Base-by-base conservation (phyloP, 2,797 vertebrate genomes). In the Cyprinella venusta region DNA sequence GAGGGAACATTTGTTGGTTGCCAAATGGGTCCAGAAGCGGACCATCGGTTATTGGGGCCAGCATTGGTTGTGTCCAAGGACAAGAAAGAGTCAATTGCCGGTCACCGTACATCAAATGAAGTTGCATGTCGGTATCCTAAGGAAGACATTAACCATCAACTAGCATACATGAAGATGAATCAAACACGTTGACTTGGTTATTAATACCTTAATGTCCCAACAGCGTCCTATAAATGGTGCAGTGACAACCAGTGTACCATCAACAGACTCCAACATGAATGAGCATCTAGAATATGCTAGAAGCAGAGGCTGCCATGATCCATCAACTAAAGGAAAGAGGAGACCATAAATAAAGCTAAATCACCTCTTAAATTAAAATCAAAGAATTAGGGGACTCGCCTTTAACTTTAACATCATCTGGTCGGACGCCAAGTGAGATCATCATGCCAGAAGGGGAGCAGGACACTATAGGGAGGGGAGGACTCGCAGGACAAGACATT, bases 401-500 rank as follows among this genome's bases (percentile, higher is more conserved):
- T 36, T 88, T 88, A 38, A 91, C 24, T 75, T 83, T 77, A 63
- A 91, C 30, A 2, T 76, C 3, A 36, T 82, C 83, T 50, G 54
- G 40, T 65, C 74, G 8, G 8, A 84, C 12, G 1, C 78, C 79
- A 38, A 90, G 45, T 2, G 86, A 90, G 71, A 89, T 4, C 5
- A 67, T 76, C 88, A 91, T 90, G n/a, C 70, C 75, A 52, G 75
- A 67, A 13, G 68, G 26, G 45, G 82, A 82, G 81, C 90, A 91
- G 21, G 83, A 86, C 79, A 90, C 75, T 1, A 68, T 76, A 16
- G 83, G 67, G 5, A 56, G 71, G 4, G 50, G 82, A 50, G 80
- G 2, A 54, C 70, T 61, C 7, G 45, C 61, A 38, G 40, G 40
- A 42, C 40, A 42, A 42, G 40, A 42, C 40, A 42, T 42, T 42